Evolutionary conservation across 1,140 invertebrate genomes (phyloP).

Genomic region (Magallana angulata): DNA sequence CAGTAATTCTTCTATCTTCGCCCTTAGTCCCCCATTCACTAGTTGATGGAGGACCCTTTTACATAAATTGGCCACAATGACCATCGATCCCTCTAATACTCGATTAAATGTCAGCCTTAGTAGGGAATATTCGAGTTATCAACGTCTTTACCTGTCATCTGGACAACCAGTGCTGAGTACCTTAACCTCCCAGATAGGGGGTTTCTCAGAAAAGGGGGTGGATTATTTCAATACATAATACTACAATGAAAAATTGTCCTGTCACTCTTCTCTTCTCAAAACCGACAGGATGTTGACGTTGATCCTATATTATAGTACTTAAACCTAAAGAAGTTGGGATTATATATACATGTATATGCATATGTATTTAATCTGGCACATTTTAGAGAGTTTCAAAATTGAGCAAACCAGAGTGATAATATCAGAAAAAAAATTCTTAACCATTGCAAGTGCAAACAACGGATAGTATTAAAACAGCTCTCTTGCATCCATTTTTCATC

Average conservation of each 20-base stretch:
- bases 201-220: neutral
- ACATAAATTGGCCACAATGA: constrained; percentile 14
- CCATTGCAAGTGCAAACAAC: no score
- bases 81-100: constrained; percentile 14
- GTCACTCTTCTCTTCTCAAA: neutral
- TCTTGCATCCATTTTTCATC: no score
- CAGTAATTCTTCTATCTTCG: neutral
- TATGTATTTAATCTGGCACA: no score
- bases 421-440: no score
- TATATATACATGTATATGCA: no score
- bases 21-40: neutral
- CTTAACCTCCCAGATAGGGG: neutral
- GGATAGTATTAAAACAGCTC: no score
- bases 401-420: no score
- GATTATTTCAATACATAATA: neutral
- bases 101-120: neutral
- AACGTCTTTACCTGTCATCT: neutral
- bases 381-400: no score
- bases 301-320: no score
- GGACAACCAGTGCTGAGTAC: neutral
- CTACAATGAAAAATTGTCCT: neutral
- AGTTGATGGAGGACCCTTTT: constrained; percentile 21
- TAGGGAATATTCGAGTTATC: neutral
- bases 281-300: no score
- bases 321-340: no score